These are phyloP conservation scores for Cephus sareptanus DNA, from an alignment of 2,888 invertebrate genomes.

Conservation along the genomic window DNA sequence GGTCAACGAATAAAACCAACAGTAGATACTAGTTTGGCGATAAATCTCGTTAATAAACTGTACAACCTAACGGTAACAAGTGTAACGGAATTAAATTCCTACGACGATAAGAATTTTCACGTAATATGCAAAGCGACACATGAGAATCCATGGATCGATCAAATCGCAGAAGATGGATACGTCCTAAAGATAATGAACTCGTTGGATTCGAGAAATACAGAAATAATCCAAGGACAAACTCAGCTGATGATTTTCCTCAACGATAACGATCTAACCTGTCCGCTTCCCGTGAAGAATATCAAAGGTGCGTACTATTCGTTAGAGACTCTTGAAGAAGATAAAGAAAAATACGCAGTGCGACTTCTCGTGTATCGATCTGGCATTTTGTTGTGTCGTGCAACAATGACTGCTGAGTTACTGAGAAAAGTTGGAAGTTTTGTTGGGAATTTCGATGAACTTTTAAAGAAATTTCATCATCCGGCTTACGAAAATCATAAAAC, in stretches of 20 bases:
- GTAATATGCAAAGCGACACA: constrained; percentile 71
- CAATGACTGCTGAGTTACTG: constrained; percentile 72
- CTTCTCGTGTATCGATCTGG: constrained; percentile 84
- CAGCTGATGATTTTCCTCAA: constrained; percentile 78
- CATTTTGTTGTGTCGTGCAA: constrained; percentile 73
- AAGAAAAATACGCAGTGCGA: constrained; percentile 74
- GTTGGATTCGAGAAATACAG: constrained; percentile 78
- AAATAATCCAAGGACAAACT: constrained; percentile 80
- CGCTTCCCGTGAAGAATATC: constrained; percentile 78
- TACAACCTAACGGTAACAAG: constrained; percentile 74
- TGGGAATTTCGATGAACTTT: constrained; percentile 75
- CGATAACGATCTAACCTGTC: constrained; percentile 74
- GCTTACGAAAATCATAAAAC: constrained; percentile 75
- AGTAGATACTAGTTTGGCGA: constrained; percentile 69
- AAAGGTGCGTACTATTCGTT: constrained; percentile 73
- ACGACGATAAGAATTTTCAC: constrained; percentile 84
- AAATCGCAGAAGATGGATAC: constrained; percentile 73
- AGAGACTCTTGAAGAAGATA: constrained; percentile 57
- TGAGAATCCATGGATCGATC: constrained; percentile 72
- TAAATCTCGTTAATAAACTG: constrained; percentile 69
- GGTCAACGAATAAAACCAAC: constrained; percentile 71
- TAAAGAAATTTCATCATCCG: constrained; percentile 80
- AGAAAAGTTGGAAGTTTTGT: constrained; percentile 80
- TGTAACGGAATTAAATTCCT: constrained; percentile 76
- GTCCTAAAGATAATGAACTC: constrained; percentile 88